These are phyloP conservation scores for Moxostoma hubbsi DNA, from an alignment of 2,797 vertebrate genomes.

Conservation along the genomic window DNA sequence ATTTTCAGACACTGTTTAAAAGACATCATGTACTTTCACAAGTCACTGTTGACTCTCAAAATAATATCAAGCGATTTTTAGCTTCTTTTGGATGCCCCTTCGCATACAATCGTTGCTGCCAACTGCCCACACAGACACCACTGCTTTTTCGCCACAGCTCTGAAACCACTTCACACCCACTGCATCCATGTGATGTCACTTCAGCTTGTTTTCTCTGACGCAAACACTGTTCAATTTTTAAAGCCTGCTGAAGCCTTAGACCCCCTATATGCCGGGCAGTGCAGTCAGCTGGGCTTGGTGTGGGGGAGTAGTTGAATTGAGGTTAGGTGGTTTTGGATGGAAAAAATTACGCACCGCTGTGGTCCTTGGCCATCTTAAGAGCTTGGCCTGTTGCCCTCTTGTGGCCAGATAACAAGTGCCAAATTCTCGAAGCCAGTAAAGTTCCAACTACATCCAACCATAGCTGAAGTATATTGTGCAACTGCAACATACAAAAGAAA, in stretches of 20 bases:
- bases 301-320: conserved; percentile 8
- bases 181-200: conserved; percentile 41
- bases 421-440: conserved; percentile 63
- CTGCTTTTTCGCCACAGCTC: conserved; percentile 22
- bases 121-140: conserved; percentile 37
- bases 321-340: conserved; percentile 46
- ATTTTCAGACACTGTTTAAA: conserved; percentile 42
- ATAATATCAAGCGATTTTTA: conserved; percentile 44
- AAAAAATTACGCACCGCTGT: conserved; percentile 60
- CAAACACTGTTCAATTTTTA: conserved; percentile 46
- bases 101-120: neutral
- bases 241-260: conserved; percentile 60
- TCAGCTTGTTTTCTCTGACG: conserved; percentile 21
- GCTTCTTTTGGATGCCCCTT: conserved; percentile 35
- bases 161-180: conserved; percentile 29
- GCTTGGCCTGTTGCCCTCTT: conserved; percentile 62
- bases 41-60: conserved; percentile 52
- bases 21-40: conserved; percentile 41
- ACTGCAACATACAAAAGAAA: conserved; percentile 10
- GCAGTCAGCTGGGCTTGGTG: conserved; percentile 63
- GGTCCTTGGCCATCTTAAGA: conserved; percentile 26
- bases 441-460: conserved; percentile 59
- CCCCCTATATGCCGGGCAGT: neutral
- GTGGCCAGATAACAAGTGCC: conserved; percentile 66
- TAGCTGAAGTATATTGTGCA: conserved; percentile 61